Percentiles rank a stretch among this genome's conserved stretches.
Conservation (phyloP, 2,113 vertebrate genomes). For the Lates calcarifer region DNA sequence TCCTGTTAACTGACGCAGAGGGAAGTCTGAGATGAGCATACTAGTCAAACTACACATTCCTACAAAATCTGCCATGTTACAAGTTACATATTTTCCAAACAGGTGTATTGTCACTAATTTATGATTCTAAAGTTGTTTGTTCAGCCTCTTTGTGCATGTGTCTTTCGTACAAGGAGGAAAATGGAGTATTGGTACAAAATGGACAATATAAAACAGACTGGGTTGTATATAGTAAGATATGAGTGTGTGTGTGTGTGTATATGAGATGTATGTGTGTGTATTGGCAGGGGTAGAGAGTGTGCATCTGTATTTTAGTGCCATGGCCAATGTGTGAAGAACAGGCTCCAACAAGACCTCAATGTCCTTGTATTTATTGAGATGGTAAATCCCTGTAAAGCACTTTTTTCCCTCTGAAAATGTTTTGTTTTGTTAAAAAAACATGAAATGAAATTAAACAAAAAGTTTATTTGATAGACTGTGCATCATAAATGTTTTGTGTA, state of each 20-base stretch:
- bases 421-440: slow-evolving; percentile 88
- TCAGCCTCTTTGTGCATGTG: slow-evolving; percentile 57
- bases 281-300: slow-evolving; percentile 83
- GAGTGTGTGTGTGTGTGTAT: slow-evolving; percentile 71
- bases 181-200: slow-evolving; percentile 77
- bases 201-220: slow-evolving; percentile 70
- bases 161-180: slow-evolving; percentile 54
- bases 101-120: slow-evolving; percentile 70
- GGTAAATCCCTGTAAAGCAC: slow-evolving; percentile 96
- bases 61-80: slow-evolving; percentile 45
- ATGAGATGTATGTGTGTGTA: slow-evolving; percentile 70
- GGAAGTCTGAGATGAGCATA: slow-evolving; percentile 36
- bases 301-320: slow-evolving; percentile 90
- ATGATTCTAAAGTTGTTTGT: slow-evolving; percentile 73
- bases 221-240: slow-evolving; percentile 70
- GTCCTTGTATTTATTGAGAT: slow-evolving; percentile 98
- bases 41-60: slow-evolving; percentile 28
- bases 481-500: slow-evolving; percentile 97
- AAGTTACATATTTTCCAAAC: slow-evolving; percentile 66
- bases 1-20: slow-evolving; percentile 20
- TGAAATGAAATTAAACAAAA: slow-evolving; percentile 72
- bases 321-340: slow-evolving; percentile 88
- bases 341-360: slow-evolving; percentile 88
- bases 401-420: slow-evolving; percentile 90
- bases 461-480: slow-evolving; percentile 90